Conservation (phyloP, 2,888 invertebrate genomes). For the Dicyrtoma fusca region DNA sequence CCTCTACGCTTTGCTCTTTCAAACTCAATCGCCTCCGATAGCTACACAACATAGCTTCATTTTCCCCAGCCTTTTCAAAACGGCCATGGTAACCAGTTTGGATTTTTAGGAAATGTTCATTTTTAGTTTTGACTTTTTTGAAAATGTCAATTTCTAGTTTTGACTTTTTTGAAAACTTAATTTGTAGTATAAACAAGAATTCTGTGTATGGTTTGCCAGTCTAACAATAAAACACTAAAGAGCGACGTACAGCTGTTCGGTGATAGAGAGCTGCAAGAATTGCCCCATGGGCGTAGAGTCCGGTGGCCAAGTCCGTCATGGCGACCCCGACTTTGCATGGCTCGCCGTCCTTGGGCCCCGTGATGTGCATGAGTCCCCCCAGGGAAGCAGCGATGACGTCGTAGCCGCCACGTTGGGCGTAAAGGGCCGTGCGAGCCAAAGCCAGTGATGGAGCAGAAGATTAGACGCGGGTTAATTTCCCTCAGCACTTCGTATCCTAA, state of each 20-base stretch:
- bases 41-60: no score
- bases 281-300: constrained; percentile 91
- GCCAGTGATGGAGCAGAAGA: constrained; percentile 93
- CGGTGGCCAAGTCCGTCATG: constrained; percentile 89
- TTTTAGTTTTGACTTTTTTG: no score
- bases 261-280: constrained; percentile 87
- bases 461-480: constrained; percentile 72
- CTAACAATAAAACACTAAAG: no score
- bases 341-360: constrained; percentile 75
- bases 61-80: no score
- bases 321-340: constrained; percentile 93
- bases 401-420: constrained; percentile 85
- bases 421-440: constrained; percentile 88
- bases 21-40: no score
- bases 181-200: neutral
- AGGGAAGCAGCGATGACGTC: constrained; percentile 94
- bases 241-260: constrained; percentile 13
- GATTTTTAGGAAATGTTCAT: neutral
- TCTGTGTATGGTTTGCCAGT: no score
- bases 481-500: constrained; percentile 79
- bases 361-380: constrained; percentile 86
- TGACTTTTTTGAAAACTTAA: no score
- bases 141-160: no score
- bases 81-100: no score
- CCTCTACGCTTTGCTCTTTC: no score